Base-by-base conservation (phyloP, 2,113 vertebrate species). In the Sitta europaea region DNA sequence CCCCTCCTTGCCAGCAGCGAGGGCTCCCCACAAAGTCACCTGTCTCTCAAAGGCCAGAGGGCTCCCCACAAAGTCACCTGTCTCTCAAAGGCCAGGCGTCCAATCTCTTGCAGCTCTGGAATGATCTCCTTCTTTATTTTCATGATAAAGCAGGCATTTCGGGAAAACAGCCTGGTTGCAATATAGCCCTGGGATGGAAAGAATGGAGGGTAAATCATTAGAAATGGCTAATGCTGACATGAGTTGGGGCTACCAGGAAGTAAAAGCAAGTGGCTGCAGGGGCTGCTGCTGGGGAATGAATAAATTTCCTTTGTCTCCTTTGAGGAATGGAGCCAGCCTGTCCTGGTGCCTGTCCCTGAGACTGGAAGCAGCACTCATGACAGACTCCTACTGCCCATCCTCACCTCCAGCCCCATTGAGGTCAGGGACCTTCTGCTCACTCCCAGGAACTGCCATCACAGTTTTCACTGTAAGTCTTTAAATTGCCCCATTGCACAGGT, bases 91-190 rank as follows among this genome's bases (percentile, higher is more conserved):
- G 96, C 96, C 87, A 88, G 90, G 0, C 86, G 95, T 28, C 96
- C 88, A 9, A 98, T 50, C 43, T 95, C 55, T 2, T 42, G 15
- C 83, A 98, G 67, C 24, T 97, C 70, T 13, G 97, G 97, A 57
- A 97, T 95, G 25, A 18, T 11, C 1, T 81, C 14, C 55, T 92
- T 95, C 20, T 96, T 10, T 66, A 98, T 98, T 74, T 98, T 98
- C 95, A 98, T 12, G 63, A 98, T 78, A 29, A 95, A 98, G 84
- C 98, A 98, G 79, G 98, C 97, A 15, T 94, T 94, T 16, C 86
- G 54, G 57, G 98, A 96, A 14, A 98, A 80, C 5, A 98, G 0
- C 51, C 84, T 95, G 16, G 96, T 96, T 13, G 98, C 98, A 10
- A 98, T 90, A 14, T 98, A 98, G 1, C 97, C 96, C 98, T 98